phyloP scores from a whole-genome alignment of 1,140 invertebrate genomes.

The Trachelipus rathkii region DNA sequence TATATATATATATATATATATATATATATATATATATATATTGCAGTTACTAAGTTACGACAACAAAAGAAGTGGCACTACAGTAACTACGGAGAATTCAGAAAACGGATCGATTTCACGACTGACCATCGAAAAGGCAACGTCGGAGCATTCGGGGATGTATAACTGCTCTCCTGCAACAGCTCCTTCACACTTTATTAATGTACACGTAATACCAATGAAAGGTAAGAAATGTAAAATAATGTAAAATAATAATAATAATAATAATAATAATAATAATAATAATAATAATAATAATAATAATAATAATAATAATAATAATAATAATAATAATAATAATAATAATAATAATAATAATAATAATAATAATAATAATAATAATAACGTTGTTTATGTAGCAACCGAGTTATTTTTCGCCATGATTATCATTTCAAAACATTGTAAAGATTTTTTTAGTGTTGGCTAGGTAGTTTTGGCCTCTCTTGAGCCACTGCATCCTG shows the following conservation, averaged over 20 bases:
- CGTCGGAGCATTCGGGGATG: slow-evolving; percentile 22
- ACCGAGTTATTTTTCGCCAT: no score
- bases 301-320: no score
- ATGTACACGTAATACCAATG: slow-evolving; percentile 25
- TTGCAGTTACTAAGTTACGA: slow-evolving; percentile 31
- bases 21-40: no score
- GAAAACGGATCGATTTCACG: slow-evolving; percentile 17
- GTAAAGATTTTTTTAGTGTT: no score
- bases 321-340: no score
- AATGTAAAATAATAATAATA: background rate
- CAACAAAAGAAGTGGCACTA: slow-evolving; percentile 18
- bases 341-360: no score
- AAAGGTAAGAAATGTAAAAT: background rate
- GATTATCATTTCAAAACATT: no score
- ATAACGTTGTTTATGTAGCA: no score
- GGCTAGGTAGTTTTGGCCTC: no score
- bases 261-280: slow-evolving; percentile 1
- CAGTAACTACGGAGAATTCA: slow-evolving; percentile 21
- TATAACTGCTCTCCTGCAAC: slow-evolving; percentile 30
- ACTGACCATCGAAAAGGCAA: slow-evolving; percentile 21
- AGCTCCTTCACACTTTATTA: slow-evolving; percentile 24
- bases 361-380: no score
- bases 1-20: background rate
- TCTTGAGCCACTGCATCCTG: no score
- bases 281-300: background rate